Evolutionary conservation across 2,113 vertebrate genomes (phyloP), one percentile per base, ranked within the genome.

Genomic region (Grallaria varia): DNA sequence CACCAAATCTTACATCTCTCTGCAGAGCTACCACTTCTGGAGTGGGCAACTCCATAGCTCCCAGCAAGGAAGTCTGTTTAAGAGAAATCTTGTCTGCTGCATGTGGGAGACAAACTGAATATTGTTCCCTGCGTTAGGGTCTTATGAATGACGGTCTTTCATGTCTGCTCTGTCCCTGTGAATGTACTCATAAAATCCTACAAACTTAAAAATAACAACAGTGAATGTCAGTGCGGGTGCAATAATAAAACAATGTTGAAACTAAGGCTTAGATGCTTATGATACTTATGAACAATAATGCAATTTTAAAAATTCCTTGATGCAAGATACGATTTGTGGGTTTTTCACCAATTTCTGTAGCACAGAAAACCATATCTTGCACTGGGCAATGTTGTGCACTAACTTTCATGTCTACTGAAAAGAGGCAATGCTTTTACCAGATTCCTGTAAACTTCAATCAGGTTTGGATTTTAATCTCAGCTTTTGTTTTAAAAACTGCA

Each of bases 331-430:
- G 4, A 1, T 37, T 77, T 81, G 8, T 35, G 6, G 5, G 1
- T 1, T 64, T 91, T 62, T 40, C 23, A 22, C 14, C 8, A 40
- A 42, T 87, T 87, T 59, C 22, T 39, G 8, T 52, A 72, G 14
- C n/a, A 58, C 8, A 69, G 18, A 79, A 83, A 52, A 13, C 8
- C 59, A 4, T 22, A 33, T 62, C 17, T 89, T 35, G 39, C 20
- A 37, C 5, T 42, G 31, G 11, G 15, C 5, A 59, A 56, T 0
- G 1, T 19, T 6, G 0, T 35, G 18, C 15, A 35, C 23, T 12
- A 37, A 24, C 21, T 74, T 67, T 49, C 10, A 39, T 37, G 77
- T 39, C 52, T 58, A 5, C 52, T 40, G 16, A 6, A 37, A 63
- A 87, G n/a, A 40, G 8, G 3, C 4, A 50, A 33, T 14, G 49